A percentile compares a stretch with the other conserved stretches of the same genome.
These are phyloP conservation scores for Heteractis magnifica DNA, from an alignment of 92 coral and sea anemone species.

Conservation along the genomic window DNA sequence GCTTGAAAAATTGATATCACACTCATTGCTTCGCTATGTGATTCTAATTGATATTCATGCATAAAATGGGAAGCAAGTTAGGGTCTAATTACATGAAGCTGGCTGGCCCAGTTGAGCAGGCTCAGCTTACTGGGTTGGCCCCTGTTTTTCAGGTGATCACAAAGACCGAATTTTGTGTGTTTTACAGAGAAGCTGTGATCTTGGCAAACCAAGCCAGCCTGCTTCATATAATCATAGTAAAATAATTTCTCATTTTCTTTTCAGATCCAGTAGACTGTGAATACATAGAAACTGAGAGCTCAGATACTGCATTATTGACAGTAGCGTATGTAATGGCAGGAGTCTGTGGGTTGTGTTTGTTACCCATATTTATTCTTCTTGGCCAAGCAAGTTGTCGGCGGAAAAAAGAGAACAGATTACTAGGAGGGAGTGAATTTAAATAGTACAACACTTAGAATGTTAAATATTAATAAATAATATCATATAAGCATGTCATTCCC, in stretches of 20 bases:
- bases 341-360: slow-evolving; percentile 90
- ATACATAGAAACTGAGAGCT: slow-evolving; percentile 95
- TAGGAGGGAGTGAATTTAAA: slow-evolving; percentile 25
- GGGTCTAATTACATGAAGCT: too few relatives aligned
- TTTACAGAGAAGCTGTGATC: too few relatives aligned
- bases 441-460: not conserved
- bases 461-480: too few relatives aligned
- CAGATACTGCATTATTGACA: slow-evolving; percentile 94
- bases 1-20: too few relatives aligned
- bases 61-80: too few relatives aligned
- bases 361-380: slow-evolving; percentile 91
- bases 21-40: too few relatives aligned
- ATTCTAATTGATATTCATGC: too few relatives aligned
- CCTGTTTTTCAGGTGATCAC: too few relatives aligned
- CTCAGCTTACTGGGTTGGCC: too few relatives aligned
- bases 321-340: slow-evolving; percentile 99
- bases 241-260: slow-evolving; percentile 11
- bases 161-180: too few relatives aligned
- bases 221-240: not conserved
- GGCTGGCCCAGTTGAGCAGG: too few relatives aligned
- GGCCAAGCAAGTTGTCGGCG: slow-evolving; percentile 88
- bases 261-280: slow-evolving; percentile 98
- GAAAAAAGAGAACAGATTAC: slow-evolving; percentile 33
- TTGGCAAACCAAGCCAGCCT: not conserved
- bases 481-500: too few relatives aligned